Base-by-base conservation (phyloP, 2,888 invertebrate species). In the Drosophila neotestacea region DNA sequence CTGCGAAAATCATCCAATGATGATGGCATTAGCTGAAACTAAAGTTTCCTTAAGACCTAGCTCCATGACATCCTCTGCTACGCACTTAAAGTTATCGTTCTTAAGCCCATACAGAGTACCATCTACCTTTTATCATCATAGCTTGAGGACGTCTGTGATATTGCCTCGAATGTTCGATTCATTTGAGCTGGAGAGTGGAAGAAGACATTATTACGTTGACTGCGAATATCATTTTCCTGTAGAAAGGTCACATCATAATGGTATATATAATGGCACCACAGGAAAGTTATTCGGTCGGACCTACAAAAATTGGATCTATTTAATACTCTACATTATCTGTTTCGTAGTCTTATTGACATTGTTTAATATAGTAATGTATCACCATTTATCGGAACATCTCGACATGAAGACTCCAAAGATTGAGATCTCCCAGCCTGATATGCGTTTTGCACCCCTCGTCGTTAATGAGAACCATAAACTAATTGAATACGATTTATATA, bases 201-300 rank as follows among this genome's bases (percentile, higher is more conserved):
- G 10, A 1, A 68, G 85, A 1, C 2, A 34, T 0, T 47, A 55
- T 46, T 85, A 88, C 52, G 6, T 27, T 0, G 70, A 63, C 11
- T 83, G 73, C 11, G 28, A 72, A 36, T 56, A 71, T 47, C 85
- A 85, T 67, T 88, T 88, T 62, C 85, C 81, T 0, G n/a, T 38
- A 1, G 5, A 0, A 0, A 28, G 9, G 0, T 2, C 6, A 4
- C 58, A 70, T 66, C 51, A 61, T 2, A 41, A 46, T 0, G 36
- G 50, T 3, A 30, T 73, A 4, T 71, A 39, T 41, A 51, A 76
- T 7, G 61, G 16, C 7, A 2, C 0, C 1, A 10, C 16, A 6
- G 38, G 55, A 4, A 54, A 9, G 6, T 65, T 59, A 7, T 34
- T 54, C 5, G 13, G 58, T 4, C 61, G 64, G 0, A n/a, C 4